phyloP scores from a whole-genome alignment of 2,113 vertebrate species.

The Engraulis encrasicolus region DNA sequence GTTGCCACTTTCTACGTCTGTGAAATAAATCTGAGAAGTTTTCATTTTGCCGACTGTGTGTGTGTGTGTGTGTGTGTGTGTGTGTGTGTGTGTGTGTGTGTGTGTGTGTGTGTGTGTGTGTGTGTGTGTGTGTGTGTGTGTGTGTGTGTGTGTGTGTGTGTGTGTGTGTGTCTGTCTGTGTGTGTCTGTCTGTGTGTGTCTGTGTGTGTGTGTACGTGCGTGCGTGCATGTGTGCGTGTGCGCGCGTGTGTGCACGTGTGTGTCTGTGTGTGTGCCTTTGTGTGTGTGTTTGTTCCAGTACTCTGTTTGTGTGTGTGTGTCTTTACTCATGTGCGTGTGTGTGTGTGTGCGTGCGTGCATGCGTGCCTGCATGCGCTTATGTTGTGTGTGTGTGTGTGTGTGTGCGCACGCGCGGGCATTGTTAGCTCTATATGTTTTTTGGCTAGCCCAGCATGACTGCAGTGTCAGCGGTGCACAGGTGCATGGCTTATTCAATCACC shows the following conservation, averaged over 20 bases:
- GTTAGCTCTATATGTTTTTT: neutral
- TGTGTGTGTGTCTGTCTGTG: slow-evolving; percentile 1
- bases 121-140: neutral
- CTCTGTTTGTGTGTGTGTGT: too few relatives aligned
- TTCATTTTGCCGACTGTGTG: neutral
- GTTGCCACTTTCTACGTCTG: neutral
- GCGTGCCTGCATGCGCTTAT: too few relatives aligned
- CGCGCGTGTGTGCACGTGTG: neutral
- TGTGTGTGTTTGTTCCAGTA: neutral
- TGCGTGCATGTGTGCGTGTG: too few relatives aligned
- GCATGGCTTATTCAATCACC: slow-evolving; percentile 11
- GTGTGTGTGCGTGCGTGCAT: neutral
- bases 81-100: neutral
- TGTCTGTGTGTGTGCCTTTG: too few relatives aligned
- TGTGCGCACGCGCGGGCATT: neutral
- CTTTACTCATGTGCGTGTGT: too few relatives aligned
- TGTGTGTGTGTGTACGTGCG: neutral
- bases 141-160: neutral
- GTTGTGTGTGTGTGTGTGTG: neutral
- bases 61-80: neutral
- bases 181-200: neutral
- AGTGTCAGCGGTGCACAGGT: slow-evolving; percentile 32
- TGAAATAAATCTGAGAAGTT: neutral
- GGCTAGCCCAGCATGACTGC: neutral
- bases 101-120: neutral